Evolutionary conservation across 2,888 invertebrate genomes (phyloP).

Genomic region (Chrysina gloriosa): DNA sequence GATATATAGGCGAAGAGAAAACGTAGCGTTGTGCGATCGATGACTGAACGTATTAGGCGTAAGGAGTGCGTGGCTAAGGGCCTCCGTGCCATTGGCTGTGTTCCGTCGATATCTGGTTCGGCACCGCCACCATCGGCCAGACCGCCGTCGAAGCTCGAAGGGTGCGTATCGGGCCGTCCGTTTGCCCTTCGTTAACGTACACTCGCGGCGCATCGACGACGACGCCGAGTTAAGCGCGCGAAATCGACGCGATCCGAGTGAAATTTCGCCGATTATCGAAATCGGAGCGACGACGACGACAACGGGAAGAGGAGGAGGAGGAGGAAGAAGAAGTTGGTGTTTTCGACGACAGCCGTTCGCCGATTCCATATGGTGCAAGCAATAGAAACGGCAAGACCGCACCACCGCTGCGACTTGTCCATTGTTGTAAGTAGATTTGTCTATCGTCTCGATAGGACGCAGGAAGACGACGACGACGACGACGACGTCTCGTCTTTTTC

Average conservation of each 20-base stretch:
- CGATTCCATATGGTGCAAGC: conserved; percentile 81
- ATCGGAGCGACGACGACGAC: too few relatives aligned
- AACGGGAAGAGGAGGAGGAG: neutral
- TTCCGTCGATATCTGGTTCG: conserved; percentile 57
- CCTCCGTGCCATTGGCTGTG: conserved; percentile 62
- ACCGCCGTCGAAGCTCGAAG: conserved; percentile 57
- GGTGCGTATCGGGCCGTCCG: conserved; percentile 54
- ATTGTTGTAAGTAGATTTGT: conserved; percentile 76
- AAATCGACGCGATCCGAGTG: neutral
- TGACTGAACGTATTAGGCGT: conserved; percentile 62
- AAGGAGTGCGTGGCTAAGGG: conserved; percentile 63
- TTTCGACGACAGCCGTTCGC: conserved; percentile 1
- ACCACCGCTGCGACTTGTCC: conserved; percentile 82
- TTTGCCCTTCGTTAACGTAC: conserved; percentile 6
- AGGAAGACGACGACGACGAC: too few relatives aligned
- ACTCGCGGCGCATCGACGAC: neutral
- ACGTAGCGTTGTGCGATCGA: conserved; percentile 56
- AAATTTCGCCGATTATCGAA: neutral
- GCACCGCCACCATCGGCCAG: conserved; percentile 54
- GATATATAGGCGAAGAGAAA: neutral
- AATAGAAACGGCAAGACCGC: conserved; percentile 83
- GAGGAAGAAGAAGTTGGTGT: conserved; percentile 31
- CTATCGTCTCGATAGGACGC: too few relatives aligned
- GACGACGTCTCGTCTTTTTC: neutral
- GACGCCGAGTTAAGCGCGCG: neutral